Evolutionary conservation across 2,888 invertebrate genomes (phyloP).

Genomic region (Candidula unifasciata): DNA sequence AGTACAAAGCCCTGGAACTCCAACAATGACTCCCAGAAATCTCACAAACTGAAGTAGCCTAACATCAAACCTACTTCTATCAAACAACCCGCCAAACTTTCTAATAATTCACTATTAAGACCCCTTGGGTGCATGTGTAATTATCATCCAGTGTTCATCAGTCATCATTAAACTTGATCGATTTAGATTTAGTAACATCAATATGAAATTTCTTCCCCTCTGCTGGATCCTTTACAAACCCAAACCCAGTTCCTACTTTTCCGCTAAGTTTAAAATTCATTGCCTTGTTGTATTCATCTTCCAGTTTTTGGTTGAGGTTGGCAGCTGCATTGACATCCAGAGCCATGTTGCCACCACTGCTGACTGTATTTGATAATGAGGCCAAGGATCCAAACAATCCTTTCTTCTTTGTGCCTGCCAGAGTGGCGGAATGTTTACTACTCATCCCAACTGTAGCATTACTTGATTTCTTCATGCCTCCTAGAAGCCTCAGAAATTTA

Average conservation of each 20-base stretch:
- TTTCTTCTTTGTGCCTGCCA: conserved; percentile 36
- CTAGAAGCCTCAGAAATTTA: conserved; percentile 67
- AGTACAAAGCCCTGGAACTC: no score
- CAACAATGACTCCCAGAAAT: no score
- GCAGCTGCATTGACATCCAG: conserved; percentile 43
- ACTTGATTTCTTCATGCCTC: conserved; percentile 63
- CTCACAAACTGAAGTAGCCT: no score
- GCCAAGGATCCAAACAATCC: conserved; percentile 53
- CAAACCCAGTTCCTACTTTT: conserved; percentile 66
- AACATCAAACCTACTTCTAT: no score
- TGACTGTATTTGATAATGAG: background rate
- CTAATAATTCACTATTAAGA: no score
- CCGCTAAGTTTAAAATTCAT: conserved; percentile 58
- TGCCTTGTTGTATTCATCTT: conserved; percentile 66
- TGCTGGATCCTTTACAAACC: conserved; percentile 64
- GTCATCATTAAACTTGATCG: conserved; percentile 64
- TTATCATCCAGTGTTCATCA: background rate
- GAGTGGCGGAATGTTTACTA: background rate
- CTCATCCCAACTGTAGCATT: background rate
- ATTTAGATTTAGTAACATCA: conserved; percentile 62
- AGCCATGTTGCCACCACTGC: conserved; percentile 34
- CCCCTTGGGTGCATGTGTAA: background rate
- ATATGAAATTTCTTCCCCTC: conserved; percentile 70
- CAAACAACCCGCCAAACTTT: no score
- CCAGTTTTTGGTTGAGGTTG: conserved; percentile 60